Conservation (phyloP, 2,113 vertebrate genomes). For the Apodemus speciosus region DNA sequence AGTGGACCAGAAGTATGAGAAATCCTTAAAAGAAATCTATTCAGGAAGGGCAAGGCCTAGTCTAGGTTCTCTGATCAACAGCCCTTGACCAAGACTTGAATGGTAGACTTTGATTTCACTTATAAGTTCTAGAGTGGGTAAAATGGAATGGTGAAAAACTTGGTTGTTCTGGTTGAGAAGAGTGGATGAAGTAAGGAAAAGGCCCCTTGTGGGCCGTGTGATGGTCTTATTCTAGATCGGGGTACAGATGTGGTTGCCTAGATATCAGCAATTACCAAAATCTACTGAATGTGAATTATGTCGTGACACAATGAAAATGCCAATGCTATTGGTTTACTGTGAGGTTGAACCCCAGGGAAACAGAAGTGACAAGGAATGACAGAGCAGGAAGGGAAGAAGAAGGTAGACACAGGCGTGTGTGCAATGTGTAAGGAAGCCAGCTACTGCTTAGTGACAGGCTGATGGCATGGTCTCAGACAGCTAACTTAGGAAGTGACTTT, state of each 20-base stretch:
- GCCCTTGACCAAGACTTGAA: background rate
- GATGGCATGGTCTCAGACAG: background rate
- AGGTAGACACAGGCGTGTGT: fast-evolving
- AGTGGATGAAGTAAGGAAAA: background rate
- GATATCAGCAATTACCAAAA: background rate
- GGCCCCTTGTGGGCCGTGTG: background rate
- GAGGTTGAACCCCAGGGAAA: background rate
- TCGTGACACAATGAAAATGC: background rate
- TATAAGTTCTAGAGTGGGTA: background rate
- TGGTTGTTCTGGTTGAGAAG: background rate
- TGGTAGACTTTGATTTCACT: background rate
- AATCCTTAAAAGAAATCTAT: background rate
- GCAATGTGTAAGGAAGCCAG: background rate
- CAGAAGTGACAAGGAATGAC: background rate
- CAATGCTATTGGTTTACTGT: background rate
- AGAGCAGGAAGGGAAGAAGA: background rate
- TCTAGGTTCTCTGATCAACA: background rate
- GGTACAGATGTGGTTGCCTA: background rate
- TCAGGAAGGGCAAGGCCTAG: background rate
- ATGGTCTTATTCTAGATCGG: background rate
- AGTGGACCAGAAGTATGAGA: background rate
- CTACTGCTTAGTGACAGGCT: background rate
- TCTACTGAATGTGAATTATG: background rate
- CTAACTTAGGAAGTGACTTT: background rate
- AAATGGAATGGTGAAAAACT: background rate